A percentile compares a stretch with the other conserved stretches of the same genome.
phyloP scores from a whole-genome alignment of 2,888 invertebrate species.

The Lithophane socia region DNA sequence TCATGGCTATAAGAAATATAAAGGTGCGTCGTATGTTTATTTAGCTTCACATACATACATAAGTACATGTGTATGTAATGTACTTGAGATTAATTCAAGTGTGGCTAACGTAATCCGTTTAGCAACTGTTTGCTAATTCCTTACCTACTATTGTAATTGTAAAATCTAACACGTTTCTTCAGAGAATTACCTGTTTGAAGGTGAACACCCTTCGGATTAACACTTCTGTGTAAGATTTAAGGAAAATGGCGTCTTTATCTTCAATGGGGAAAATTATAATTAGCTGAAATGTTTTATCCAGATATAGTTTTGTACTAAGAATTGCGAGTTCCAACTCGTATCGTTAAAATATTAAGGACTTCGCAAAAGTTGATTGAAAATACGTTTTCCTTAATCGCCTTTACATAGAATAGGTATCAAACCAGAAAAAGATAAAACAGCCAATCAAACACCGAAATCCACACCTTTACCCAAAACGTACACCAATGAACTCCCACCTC shows the following conservation, averaged over 20 bases:
- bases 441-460: constrained; percentile 24
- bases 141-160: constrained; percentile 36
- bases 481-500: constrained; percentile 37
- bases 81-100: constrained; percentile 43
- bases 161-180: constrained; percentile 19
- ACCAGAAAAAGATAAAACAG: constrained; percentile 5
- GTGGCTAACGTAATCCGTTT: constrained; percentile 47
- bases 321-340: neutral
- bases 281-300: neutral
- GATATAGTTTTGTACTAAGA: neutral
- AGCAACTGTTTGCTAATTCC: constrained; percentile 46
- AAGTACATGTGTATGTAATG: constrained; percentile 17
- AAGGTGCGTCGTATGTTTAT: constrained; percentile 41
- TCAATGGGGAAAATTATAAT: neutral
- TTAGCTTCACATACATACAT: constrained; percentile 22
- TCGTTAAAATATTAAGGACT: neutral
- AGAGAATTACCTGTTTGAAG: constrained; percentile 41
- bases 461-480: constrained; percentile 30
- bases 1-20: constrained; percentile 18
- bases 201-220: constrained; percentile 39
- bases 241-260: constrained; percentile 16
- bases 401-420: neutral
- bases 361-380: neutral
- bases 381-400: neutral
- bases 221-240: constrained; percentile 10